These are phyloP conservation scores for Turnix velox DNA, from an alignment of 2,113 vertebrate genomes.

Conservation along the genomic window DNA sequence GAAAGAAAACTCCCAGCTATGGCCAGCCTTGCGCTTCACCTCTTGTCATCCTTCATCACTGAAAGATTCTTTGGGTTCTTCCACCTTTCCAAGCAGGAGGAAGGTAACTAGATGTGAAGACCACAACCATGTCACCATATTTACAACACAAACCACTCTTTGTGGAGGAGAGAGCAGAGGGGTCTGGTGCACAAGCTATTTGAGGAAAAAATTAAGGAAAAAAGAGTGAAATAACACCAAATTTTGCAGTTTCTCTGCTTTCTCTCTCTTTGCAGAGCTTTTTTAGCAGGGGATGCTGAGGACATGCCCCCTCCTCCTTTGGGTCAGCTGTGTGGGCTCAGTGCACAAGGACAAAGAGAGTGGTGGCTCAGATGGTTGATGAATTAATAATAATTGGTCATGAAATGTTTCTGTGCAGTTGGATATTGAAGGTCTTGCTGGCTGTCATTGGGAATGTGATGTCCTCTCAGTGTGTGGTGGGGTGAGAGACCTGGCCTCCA, in stretches of 20 bases:
- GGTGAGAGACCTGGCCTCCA: background rate
- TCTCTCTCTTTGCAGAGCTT: background rate
- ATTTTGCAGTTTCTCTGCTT: background rate
- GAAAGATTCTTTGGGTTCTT: conserved; percentile 85
- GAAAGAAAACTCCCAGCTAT: conserved; percentile 82
- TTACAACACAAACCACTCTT: conserved; percentile 19
- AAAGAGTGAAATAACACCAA: background rate
- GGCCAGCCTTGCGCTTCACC: conserved; percentile 82
- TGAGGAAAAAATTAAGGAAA: background rate
- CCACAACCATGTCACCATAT: background rate
- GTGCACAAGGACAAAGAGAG: background rate
- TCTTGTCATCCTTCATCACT: conserved; percentile 61
- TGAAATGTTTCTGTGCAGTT: background rate
- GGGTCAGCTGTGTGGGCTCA: fast-evolving
- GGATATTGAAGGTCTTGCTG: background rate
- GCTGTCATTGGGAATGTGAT: background rate
- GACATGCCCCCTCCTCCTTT: fast-evolving
- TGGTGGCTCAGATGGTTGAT: background rate
- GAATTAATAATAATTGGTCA: background rate
- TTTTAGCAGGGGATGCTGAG: background rate
- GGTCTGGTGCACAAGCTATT: conserved; percentile 78
- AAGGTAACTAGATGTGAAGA: background rate
- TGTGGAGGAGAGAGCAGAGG: conserved; percentile 81
- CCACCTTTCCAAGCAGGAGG: conserved; percentile 66
- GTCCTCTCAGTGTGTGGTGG: background rate